Conservation (phyloP, 2,113 vertebrate genomes). For the Antidorcas marsupialis region DNA sequence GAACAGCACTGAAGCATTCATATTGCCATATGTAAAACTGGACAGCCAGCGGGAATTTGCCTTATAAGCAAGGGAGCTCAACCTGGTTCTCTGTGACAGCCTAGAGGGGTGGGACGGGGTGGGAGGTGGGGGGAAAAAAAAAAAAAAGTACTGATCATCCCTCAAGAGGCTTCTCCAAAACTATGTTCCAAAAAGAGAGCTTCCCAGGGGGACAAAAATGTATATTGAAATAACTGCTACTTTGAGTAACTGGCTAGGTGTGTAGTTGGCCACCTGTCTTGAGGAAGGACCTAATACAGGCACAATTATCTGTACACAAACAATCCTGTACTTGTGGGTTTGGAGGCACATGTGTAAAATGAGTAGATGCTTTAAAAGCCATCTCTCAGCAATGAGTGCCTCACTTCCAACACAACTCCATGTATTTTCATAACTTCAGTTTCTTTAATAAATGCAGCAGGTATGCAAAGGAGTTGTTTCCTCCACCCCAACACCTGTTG, state of each 20-base stretch:
- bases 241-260: not conserved
- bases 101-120: accelerated
- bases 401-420: not conserved
- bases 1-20: not conserved
- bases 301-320: not conserved
- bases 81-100: not conserved
- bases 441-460: not conserved
- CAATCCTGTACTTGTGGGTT: not conserved
- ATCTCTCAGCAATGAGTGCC: not conserved
- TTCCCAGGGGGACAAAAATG: not conserved
- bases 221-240: not conserved
- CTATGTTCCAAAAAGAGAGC: not conserved
- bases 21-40: not conserved
- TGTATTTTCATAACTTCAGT: not conserved
- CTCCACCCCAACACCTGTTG: not conserved
- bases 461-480: not conserved
- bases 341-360: not conserved
- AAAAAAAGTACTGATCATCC: not conserved
- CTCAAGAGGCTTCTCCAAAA: not conserved
- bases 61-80: not conserved
- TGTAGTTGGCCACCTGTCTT: not conserved
- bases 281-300: not conserved
- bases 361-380: not conserved
- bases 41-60: not conserved
- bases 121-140: not conserved